Conservation (phyloP, 1,140 invertebrate genomes). For the Drosophila orena region DNA sequence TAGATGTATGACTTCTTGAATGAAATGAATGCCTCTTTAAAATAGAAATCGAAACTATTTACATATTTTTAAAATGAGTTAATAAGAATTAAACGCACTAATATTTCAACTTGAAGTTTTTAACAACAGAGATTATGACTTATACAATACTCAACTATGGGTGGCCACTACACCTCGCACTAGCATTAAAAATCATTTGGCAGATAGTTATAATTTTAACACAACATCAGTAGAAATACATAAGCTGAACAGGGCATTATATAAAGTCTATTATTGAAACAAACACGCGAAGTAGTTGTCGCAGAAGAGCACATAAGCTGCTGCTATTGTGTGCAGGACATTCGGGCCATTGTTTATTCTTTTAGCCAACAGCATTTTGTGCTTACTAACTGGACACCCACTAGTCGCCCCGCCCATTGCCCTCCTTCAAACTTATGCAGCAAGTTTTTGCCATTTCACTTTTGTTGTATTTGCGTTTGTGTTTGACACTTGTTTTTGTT, state of each 20-base stretch:
- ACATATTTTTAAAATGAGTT: too few relatives aligned
- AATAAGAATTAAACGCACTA: too few relatives aligned
- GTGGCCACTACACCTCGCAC: too few relatives aligned
- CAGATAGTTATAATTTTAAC: neutral
- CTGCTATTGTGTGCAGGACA: conserved; percentile 2
- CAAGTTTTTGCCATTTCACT: conserved; percentile 50
- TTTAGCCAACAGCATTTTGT: conserved; percentile 50
- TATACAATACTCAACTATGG: too few relatives aligned
- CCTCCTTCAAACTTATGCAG: conserved; percentile 53
- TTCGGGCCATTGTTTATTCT: conserved; percentile 49
- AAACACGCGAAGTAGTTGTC: neutral
- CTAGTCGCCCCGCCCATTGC: conserved; percentile 3
- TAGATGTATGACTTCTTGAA: too few relatives aligned
- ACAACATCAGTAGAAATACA: neutral
- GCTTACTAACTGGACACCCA: conserved; percentile 55
- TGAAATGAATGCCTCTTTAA: too few relatives aligned
- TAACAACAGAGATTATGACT: too few relatives aligned
- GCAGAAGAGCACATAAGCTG: conserved; percentile 13
- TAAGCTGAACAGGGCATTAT: neutral
- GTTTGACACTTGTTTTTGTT: conserved; percentile 75
- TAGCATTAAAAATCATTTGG: too few relatives aligned
- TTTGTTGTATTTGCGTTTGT: conserved; percentile 47
- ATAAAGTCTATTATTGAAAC: neutral
- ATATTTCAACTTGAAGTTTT: too few relatives aligned
- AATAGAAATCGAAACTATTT: too few relatives aligned